These are phyloP conservation scores for Marasmarcha lunaedactyla DNA, from an alignment of 2,888 invertebrate genomes.

Conservation along the genomic window DNA sequence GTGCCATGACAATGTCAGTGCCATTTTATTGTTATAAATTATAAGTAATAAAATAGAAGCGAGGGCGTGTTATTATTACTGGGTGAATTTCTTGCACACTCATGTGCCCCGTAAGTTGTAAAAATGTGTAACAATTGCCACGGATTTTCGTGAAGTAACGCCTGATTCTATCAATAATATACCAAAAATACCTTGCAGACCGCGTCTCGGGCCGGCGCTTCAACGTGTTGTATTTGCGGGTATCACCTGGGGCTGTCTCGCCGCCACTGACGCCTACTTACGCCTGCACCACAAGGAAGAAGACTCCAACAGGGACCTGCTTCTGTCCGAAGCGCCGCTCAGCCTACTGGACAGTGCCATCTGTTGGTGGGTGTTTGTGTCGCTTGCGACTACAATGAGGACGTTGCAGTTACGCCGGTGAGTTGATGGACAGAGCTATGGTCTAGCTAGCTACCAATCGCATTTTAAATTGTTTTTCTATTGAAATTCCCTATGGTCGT, in stretches of 20 bases:
- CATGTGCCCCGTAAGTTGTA: too few species aligned
- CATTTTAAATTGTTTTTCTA: not conserved
- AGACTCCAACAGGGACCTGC: constrained; percentile 42
- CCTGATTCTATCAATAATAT: too few species aligned
- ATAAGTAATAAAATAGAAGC: too few species aligned
- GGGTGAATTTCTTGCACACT: too few species aligned
- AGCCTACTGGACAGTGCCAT: constrained; percentile 88
- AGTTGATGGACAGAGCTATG: too few species aligned
- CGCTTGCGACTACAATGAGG: constrained; percentile 89
- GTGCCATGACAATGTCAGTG: too few species aligned
- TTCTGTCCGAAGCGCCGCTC: constrained; percentile 87
- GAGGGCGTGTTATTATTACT: too few species aligned
- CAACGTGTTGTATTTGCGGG: constrained; percentile 91
- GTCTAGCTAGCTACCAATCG: not conserved
- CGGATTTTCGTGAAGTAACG: too few species aligned
- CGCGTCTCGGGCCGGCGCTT: constrained; percentile 88
- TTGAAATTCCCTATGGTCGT: too few species aligned
- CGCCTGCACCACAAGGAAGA: constrained; percentile 68
- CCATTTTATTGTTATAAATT: too few species aligned
- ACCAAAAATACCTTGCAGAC: too few species aligned
- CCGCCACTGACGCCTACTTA: constrained; percentile 88
- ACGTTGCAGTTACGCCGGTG: constrained; percentile 85
- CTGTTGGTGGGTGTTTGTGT: constrained; percentile 95
- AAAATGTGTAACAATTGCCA: too few species aligned
- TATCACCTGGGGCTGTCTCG: constrained; percentile 83